phyloP scores from a whole-genome alignment of 2,797 vertebrate genomes.

The Alosa sapidissima region DNA sequence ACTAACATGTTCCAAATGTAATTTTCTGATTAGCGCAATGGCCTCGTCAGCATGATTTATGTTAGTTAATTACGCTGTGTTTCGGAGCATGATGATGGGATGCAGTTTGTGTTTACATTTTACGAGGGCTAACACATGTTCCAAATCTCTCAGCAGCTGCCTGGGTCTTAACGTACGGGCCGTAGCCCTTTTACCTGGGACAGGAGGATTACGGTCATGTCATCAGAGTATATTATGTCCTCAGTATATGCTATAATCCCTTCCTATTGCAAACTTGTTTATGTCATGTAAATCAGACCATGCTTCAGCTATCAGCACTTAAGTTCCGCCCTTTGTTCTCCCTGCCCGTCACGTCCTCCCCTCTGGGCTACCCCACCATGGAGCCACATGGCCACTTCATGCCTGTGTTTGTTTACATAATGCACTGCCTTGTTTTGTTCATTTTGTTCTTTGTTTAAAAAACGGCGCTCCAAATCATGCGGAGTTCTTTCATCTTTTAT shows the following conservation, averaged over 20 bases:
- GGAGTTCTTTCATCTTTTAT: not conserved
- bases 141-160: not conserved
- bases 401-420: slow-evolving; percentile 8
- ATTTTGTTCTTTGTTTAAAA: not conserved
- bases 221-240: slow-evolving; percentile 11
- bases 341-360: not conserved
- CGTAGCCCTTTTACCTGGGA: not conserved
- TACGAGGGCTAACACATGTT: not conserved
- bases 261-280: slow-evolving; percentile 12
- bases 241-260: slow-evolving; percentile 4
- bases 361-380: not conserved
- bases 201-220: not conserved
- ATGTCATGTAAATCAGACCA: not conserved
- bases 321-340: slow-evolving; percentile 1
- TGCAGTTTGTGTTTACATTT: slow-evolving; percentile 14
- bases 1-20: slow-evolving; percentile 14
- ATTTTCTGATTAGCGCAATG: not conserved
- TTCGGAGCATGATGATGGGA: not conserved
- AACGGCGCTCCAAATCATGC: not conserved
- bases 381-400: not conserved
- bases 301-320: not conserved
- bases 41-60: slow-evolving; percentile 11
- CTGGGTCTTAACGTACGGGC: not conserved
- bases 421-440: not conserved
- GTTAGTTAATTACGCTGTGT: not conserved